phyloP scores from a whole-genome alignment of 2,888 invertebrate species.

The Sussaba pulchella region DNA sequence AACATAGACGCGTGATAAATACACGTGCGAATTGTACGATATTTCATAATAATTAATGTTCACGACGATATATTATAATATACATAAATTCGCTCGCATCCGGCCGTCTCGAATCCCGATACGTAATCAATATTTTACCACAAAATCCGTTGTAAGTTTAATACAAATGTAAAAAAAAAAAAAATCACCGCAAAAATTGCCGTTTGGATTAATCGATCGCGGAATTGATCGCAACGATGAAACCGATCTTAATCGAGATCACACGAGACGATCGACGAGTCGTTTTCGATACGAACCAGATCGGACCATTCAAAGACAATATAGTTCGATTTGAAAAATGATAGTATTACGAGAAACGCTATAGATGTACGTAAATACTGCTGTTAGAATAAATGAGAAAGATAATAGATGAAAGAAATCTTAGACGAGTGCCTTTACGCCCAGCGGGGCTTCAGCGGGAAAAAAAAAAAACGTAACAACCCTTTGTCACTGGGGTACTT shows the following conservation, averaged over 20 bases:
- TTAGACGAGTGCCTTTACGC: conserved; percentile 56
- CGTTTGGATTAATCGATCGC: conserved; percentile 18
- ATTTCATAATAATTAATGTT: conserved; percentile 53
- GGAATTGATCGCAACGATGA: conserved; percentile 7
- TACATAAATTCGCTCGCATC: conserved; percentile 27
- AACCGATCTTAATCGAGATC: conserved; percentile 22
- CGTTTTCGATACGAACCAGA: conserved; percentile 29
- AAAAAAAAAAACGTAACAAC: background rate
- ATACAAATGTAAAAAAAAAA: background rate
- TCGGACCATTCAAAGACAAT: conserved; percentile 26
- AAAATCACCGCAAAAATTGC: conserved; percentile 7
- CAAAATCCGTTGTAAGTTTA: conserved; percentile 10
- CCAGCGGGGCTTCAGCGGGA: conserved; percentile 40
- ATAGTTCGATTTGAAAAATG: conserved; percentile 26
- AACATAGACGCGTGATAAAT: no score
- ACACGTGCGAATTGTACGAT: conserved; percentile 49
- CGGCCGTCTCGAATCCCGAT: conserved; percentile 27
- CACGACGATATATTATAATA: conserved; percentile 31
- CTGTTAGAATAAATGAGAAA: conserved; percentile 70
- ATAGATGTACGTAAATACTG: conserved; percentile 70
- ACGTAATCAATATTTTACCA: conserved; percentile 41
- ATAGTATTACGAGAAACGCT: conserved; percentile 56
- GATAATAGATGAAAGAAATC: conserved; percentile 25
- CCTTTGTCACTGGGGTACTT: conserved; percentile 17
- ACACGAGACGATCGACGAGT: conserved; percentile 23